Evolutionary conservation across 2,113 vertebrate genomes (phyloP), one percentile per base, ranked within the genome.

Genomic region (Seriola quinqueradiata): DNA sequence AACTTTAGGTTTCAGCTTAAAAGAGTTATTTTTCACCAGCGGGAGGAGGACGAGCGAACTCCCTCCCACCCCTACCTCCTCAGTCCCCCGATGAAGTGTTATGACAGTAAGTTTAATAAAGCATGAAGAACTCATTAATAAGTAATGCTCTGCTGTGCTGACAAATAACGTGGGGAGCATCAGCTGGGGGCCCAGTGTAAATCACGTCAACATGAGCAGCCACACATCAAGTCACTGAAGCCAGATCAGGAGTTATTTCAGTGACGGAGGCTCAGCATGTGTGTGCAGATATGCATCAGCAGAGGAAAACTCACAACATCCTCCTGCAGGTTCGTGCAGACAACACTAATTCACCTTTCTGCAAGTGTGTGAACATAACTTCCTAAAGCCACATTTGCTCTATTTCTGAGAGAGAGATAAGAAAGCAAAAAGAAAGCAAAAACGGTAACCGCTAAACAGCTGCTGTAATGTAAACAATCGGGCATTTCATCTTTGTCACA

Each of bases 31-130:
- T 69, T 66, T 73, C 17, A 40, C 21, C 68, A 59, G 54, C 14
- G 23, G 57, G 76, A 65, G 79, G 59, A 44, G 48, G 70, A 72
- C 3, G 4, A 55, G 8, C 10, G 71, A 90, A 93, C 90, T 28
- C 86, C 92, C 60, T 87, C 92, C 61, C 81, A 77, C 87, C 88
- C 92, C 60, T 87, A 92, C 61, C 81, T 79, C 87, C 88, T 60
- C 87, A 85, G 82, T 94, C 40, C 93, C 93, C 94, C 76, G 89
- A 78, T 83, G 94, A 96, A 92, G 91, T 95, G 89, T 95, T 96
- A 94, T 96, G 95, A 96, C 94, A 94, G 95, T 90, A 93, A 84
- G 81, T 88, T 96, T 96, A 96, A 96, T 96, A 96, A 96, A 96
- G 92, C 92, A 94, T 94, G 94, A 96, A 95, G 87, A 95, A 92